Base-by-base conservation (phyloP, 2,113 vertebrate genomes). In the Caranx ignobilis region DNA sequence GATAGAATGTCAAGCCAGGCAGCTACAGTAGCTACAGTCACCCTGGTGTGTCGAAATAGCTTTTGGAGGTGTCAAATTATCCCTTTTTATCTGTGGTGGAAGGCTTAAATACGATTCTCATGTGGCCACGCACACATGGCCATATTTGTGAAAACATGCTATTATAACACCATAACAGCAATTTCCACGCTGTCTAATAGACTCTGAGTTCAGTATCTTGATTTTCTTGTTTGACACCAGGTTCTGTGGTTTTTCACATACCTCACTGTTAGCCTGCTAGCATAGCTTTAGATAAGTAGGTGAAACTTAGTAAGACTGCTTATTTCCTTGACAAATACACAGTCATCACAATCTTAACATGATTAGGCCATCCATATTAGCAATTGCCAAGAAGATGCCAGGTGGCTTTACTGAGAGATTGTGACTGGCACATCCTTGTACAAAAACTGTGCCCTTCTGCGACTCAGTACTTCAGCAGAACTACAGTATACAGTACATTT, bases 1-100 rank as follows among this genome's bases (percentile, higher is more conserved):
- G 89, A 92, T 87, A 69, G 76, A 87, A 90, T 78, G 80, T 88
- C 84, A 84, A 71, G 82, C 71, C 75, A 57, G 70, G 76, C 75
- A 32, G 75, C 68, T 66, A 75, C 21, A 60, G 87, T 65, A 63
- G 88, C 71, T 68, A 61, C 37, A 82, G 83, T 83, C 47, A 2
- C 37, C 55, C 60, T 13, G 56, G 57, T 73, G 62, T 83, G 80
- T 77, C 67, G 6, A 11, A 80, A 79, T 69, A 76, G 69, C 60
- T 84, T 89, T 89, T 57, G 39, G 43, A 66, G 48, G 47, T 81
- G 81, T 87, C 62, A 86, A 71, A 82, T 87, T 74, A 81, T 86
- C n/a, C 57, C 39, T 50, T 85, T 60, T 71, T 77, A 81, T 84
- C 81, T 64, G 15, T 66, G 67, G 67, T 55, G 60, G 32, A 60